Evolutionary conservation across 2,113 vertebrate genomes (phyloP).

Genomic region (Xiphophorus hellerii): DNA sequence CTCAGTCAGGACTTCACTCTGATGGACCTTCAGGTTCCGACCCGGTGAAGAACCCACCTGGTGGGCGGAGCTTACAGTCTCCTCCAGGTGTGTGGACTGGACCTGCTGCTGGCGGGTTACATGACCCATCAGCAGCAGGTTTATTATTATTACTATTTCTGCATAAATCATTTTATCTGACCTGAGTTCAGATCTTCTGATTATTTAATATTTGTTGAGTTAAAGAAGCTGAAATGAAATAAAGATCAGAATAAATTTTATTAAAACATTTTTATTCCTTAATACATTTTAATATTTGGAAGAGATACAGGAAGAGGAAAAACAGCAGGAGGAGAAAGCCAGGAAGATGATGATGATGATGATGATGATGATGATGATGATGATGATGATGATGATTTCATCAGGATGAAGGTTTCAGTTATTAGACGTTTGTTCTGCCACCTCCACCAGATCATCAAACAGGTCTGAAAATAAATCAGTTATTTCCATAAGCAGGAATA

Average conservation of each 20-base stretch:
- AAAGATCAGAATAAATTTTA: too few relatives aligned
- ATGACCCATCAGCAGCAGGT: too few relatives aligned
- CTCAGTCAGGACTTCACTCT: constrained; percentile 85
- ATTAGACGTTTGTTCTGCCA: constrained; percentile 32
- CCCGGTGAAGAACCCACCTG: background rate
- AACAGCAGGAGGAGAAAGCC: too few relatives aligned
- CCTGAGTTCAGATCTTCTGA: too few relatives aligned
- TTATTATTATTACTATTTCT: too few relatives aligned
- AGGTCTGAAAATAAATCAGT: constrained; percentile 39
- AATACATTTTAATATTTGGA: background rate
- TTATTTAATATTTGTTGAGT: too few relatives aligned
- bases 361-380: too few relatives aligned
- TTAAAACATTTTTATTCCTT: background rate
- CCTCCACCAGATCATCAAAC: constrained; percentile 45
- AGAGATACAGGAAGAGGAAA: background rate
- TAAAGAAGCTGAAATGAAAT: too few relatives aligned
- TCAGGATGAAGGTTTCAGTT: background rate
- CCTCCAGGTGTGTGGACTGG: too few relatives aligned
- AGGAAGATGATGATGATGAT: background rate
- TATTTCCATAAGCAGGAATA: background rate
- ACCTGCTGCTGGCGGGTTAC: too few relatives aligned
- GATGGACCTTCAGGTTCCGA: constrained; percentile 76
- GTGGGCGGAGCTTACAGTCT: background rate
- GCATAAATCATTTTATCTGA: too few relatives aligned
- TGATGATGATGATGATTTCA: background rate